These are phyloP conservation scores for Cosmia pyralina DNA, from an alignment of 2,888 invertebrate genomes.

Conservation along the genomic window DNA sequence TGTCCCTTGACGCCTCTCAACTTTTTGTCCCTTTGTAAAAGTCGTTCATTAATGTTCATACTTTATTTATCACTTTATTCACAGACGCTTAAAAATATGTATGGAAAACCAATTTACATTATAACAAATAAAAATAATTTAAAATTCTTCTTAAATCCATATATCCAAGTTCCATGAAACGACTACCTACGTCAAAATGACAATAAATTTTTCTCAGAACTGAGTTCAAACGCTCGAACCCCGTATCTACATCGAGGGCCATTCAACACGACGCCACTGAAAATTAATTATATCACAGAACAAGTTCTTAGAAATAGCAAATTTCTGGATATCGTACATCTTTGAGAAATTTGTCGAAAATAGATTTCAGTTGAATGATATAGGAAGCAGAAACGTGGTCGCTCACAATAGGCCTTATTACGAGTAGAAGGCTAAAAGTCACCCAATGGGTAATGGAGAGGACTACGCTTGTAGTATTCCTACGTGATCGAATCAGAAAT, in stretches of 20 bases:
- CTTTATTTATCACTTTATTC: background rate
- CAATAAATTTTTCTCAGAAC: background rate
- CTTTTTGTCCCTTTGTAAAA: background rate
- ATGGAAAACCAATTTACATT: background rate
- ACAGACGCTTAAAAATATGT: background rate
- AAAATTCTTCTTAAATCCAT: background rate
- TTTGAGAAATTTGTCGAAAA: background rate
- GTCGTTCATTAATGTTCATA: no score
- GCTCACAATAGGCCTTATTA: no score
- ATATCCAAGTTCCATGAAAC: background rate
- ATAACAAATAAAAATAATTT: background rate
- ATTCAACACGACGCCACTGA: background rate
- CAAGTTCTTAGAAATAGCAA: slow-evolving; percentile 2
- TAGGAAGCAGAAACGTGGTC: no score
- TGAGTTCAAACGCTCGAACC: background rate
- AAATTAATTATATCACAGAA: slow-evolving; percentile 6
- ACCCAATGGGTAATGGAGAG: no score
- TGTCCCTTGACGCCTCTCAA: no score
- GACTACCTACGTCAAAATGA: background rate
- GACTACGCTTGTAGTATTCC: no score
- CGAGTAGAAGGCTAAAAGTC: no score
- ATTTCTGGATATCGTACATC: slow-evolving; percentile 3
- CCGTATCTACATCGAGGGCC: background rate
- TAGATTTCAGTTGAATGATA: background rate
- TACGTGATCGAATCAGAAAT: no score